A percentile compares a stretch with the other conserved stretches of the same genome.
Evolutionary conservation across 2,113 vertebrate genomes (phyloP).

Genomic region (Crotalus horridus): DNA sequence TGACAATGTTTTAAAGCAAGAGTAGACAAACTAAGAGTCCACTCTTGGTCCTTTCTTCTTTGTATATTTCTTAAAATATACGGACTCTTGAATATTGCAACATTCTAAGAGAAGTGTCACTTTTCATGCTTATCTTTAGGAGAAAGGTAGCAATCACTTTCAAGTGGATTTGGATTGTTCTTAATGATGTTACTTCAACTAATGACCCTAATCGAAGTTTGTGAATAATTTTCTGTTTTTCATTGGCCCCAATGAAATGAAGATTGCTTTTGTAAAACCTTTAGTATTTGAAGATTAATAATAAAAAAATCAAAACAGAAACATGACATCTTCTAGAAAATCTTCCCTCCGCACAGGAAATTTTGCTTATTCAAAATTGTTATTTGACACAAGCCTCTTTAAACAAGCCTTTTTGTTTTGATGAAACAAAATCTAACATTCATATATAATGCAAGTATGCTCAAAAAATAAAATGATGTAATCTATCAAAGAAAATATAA

Average conservation of each 20-base stretch:
- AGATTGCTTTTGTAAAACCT: fast-evolving
- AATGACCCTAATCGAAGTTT: neutral
- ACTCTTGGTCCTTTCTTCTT: neutral
- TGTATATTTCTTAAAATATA: neutral
- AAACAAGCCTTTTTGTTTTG: conserved; percentile 1
- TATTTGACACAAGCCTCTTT: neutral
- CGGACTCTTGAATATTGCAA: neutral
- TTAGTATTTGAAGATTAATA: neutral
- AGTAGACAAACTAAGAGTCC: neutral
- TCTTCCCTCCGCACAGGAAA: neutral
- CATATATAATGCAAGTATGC: conserved; percentile 42
- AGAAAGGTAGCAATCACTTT: neutral
- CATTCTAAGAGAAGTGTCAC: neutral
- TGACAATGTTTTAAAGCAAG: neutral
- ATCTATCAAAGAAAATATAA: conserved; percentile 65
- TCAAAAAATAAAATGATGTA: conserved; percentile 50
- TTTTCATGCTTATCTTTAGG: neutral
- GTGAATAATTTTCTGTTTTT: neutral
- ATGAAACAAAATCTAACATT: conserved; percentile 33
- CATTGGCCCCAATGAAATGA: neutral
- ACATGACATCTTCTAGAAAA: neutral
- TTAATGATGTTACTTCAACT: neutral
- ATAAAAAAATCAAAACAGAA: neutral
- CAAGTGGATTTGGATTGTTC: neutral
- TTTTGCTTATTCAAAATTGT: neutral